Percentiles rank a stretch among this genome's conserved stretches.
phyloP scores from a whole-genome alignment of 2,888 invertebrate genomes.

The Euclidia mi region DNA sequence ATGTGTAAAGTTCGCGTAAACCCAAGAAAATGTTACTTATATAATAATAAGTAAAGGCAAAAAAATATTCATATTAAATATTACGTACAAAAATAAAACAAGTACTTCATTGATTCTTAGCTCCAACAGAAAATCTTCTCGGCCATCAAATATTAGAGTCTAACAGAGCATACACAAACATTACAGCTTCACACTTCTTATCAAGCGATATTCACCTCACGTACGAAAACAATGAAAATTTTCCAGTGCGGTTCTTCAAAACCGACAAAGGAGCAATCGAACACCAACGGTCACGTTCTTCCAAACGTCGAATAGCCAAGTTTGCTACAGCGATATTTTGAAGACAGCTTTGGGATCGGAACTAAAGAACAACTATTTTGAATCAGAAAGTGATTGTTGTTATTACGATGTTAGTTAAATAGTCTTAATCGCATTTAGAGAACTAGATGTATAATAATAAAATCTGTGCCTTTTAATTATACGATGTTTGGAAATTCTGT shows the following conservation, averaged over 20 bases:
- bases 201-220: conserved; percentile 38
- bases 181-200: conserved; percentile 16
- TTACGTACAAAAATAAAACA: no score
- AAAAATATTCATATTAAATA: no score
- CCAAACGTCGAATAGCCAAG: conserved; percentile 24
- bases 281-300: conserved; percentile 41
- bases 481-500: no score
- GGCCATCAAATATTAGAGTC: not conserved
- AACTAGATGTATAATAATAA: no score
- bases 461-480: no score
- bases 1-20: no score
- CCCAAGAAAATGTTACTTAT: no score
- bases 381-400: not conserved
- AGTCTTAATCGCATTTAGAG: no score
- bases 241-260: conserved; percentile 32
- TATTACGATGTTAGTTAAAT: no score
- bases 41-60: no score
- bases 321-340: conserved; percentile 17
- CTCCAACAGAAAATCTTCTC: no score
- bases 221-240: conserved; percentile 53
- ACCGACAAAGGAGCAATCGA: conserved; percentile 38
- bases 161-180: not conserved
- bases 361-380: conserved; percentile 14
- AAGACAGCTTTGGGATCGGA: conserved; percentile 10
- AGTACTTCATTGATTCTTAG: no score